A percentile compares a stretch with the other conserved stretches of the same genome.
These are phyloP conservation scores for Petrolisthes cinctipes DNA, from an alignment of 2,888 invertebrate genomes.

Conservation along the genomic window DNA sequence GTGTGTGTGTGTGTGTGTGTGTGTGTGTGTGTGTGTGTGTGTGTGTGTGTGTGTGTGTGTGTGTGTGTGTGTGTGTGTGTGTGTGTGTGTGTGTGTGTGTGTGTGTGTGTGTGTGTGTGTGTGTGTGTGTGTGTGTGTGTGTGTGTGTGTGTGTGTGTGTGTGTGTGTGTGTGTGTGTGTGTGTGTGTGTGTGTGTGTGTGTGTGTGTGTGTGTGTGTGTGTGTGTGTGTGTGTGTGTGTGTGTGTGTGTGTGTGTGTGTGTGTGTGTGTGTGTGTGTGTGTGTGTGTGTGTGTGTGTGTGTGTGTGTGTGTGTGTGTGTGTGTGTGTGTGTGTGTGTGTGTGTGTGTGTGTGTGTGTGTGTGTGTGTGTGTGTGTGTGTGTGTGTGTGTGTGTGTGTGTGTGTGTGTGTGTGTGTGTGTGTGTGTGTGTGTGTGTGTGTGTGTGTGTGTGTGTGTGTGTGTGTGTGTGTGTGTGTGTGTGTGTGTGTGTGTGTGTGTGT, in stretches of 20 bases:
- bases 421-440: no score
- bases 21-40: neutral
- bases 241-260: no score
- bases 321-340: no score
- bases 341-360: no score
- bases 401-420: no score
- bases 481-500: neutral
- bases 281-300: neutral
- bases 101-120: neutral
- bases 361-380: neutral
- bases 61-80: no score
- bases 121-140: constrained; percentile 10
- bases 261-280: neutral
- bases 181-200: neutral
- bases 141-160: no score
- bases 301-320: constrained; percentile 19
- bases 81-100: no score
- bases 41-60: neutral
- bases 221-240: no score
- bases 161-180: no score
- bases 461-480: neutral
- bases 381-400: constrained; percentile 3
- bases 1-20: neutral
- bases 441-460: neutral
- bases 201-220: neutral